These are phyloP conservation scores for Caenorhabditis angaria DNA, from an alignment of 2,888 invertebrate genomes.

Conservation along the genomic window DNA sequence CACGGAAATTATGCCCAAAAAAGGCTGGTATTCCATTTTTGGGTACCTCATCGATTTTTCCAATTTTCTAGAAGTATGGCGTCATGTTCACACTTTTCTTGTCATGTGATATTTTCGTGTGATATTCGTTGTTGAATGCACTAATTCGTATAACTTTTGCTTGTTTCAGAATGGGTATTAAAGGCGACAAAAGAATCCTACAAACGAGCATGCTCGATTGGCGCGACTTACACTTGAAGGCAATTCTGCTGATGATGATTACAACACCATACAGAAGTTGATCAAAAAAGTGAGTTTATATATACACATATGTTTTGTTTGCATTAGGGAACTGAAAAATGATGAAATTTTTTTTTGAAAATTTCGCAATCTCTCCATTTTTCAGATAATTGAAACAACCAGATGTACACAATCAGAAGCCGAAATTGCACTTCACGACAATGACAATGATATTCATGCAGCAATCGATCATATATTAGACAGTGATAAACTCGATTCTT, in stretches of 20 bases:
- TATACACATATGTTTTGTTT: too few species aligned
- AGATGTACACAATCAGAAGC: conserved; percentile 64
- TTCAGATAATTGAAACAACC: conserved; percentile 67
- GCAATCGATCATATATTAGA: conserved; percentile 65
- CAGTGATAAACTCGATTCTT: conserved; percentile 51
- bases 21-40: too few species aligned
- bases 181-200: conserved; percentile 52
- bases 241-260: conserved; percentile 48
- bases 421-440: conserved; percentile 65
- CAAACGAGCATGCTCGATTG: conserved; percentile 55
- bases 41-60: too few species aligned
- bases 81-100: too few species aligned
- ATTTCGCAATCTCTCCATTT: conserved; percentile 4
- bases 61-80: too few species aligned
- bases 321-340: too few species aligned
- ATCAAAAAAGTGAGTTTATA: conserved; percentile 61
- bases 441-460: conserved; percentile 58
- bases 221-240: conserved; percentile 53
- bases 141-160: neutral
- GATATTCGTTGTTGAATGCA: neutral
- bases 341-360: neutral
- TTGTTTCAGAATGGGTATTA: conserved; percentile 55
- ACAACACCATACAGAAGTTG: conserved; percentile 46
- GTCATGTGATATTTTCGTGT: neutral
- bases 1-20: too few species aligned